A percentile compares a stretch with the other conserved stretches of the same genome.
phyloP scores from a whole-genome alignment of 2,113 vertebrate genomes.

The Thryonomys swinderianus region DNA sequence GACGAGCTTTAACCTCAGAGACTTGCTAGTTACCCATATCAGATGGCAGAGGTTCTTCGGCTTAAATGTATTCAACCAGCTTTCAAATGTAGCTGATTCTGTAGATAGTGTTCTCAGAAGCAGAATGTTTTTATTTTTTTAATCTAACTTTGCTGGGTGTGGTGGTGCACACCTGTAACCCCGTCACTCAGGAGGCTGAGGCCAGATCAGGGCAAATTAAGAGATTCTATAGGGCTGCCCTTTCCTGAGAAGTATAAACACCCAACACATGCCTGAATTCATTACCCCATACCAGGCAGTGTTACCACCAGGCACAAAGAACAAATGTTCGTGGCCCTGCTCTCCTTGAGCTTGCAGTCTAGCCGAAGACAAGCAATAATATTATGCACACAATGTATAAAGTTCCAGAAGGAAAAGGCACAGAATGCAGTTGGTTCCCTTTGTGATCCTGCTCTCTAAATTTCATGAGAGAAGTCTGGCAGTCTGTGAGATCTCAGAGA shows the following conservation, averaged over 20 bases:
- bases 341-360: neutral
- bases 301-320: neutral
- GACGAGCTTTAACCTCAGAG: neutral
- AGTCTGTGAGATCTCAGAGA: neutral
- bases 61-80: neutral
- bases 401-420: neutral
- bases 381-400: neutral
- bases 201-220: neutral
- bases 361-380: neutral
- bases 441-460: neutral
- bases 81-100: conserved; percentile 28
- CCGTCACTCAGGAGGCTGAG: neutral
- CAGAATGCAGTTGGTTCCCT: neutral
- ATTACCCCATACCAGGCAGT: neutral
- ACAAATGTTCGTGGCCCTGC: neutral
- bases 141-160: neutral
- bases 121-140: conserved; percentile 22
- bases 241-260: neutral
- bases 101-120: conserved; percentile 17
- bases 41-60: neutral
- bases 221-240: neutral
- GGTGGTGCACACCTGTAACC: neutral
- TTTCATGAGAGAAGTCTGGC: neutral
- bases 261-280: neutral
- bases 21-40: neutral